Evolutionary conservation across 2,888 invertebrate genomes (phyloP), one percentile per base, ranked within the genome.

Genomic region (Diarsia rubi): DNA sequence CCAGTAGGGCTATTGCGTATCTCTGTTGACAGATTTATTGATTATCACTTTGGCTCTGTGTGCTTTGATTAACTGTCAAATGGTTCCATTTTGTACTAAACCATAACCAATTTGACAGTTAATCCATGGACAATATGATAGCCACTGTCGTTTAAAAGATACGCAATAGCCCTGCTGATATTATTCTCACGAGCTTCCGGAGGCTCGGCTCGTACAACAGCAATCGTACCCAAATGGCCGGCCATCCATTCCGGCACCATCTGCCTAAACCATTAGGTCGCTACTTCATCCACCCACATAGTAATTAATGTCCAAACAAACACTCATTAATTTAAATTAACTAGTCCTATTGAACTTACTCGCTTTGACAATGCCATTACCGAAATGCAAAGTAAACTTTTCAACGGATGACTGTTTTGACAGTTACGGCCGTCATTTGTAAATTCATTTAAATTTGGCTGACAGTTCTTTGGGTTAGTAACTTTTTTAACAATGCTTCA

Each of bases 241-340:
- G 59, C 49, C 54, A 84, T 81, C 57, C 24, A 81, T 81, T 84
- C 69, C 16, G 78, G 52, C 65, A 70, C 81, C 84, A 83, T 78
- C 83, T 83, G 81, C 69, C 71, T 42, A 47, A 73, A 54, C 71
- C 82, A 82, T 84, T 77, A 71, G 37, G 3, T 64, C n/a, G 42
- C 42, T 62, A 69, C 81, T 81, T 69, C 47, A 73, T 74, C 37
- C 27, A 78, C 82, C 84, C 82, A 81, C 82, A 71, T 27, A 69
- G 66, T 72, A 78, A 73, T 83, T 81, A 83, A 81, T 81, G 81
- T 74, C 75, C 68, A 66, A 83, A 78, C 81, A 78, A 81, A 78
- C 63, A 78, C n/a, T 78, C 78, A 74, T 84, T 78, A 70, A 66
- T 81, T 75, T 81, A 66, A 81, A 81, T 73, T 74, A 80, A 74